Conservation (phyloP, 2,888 invertebrate species). For the Dynastes tityus region DNA sequence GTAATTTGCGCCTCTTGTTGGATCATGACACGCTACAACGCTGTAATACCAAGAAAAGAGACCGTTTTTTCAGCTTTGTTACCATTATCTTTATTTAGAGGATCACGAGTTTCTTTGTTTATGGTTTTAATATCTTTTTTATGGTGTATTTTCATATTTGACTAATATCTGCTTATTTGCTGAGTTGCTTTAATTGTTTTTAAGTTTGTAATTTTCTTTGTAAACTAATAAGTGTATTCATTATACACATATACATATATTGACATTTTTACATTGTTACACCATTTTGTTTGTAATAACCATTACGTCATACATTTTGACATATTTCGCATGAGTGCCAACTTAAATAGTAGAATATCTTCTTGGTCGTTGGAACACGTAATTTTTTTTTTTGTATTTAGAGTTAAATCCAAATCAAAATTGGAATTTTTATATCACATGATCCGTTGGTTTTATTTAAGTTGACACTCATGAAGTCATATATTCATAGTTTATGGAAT, state of each 20-base stretch:
- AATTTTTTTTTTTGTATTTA: too few relatives aligned
- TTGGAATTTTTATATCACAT: too few relatives aligned
- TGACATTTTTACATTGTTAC: constrained; percentile 10
- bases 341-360: background rate
- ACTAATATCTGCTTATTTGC: constrained; percentile 62
- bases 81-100: constrained; percentile 28
- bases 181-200: constrained; percentile 66
- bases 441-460: too few relatives aligned
- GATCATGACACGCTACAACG: too few relatives aligned
- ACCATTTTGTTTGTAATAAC: background rate
- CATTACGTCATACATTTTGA: background rate
- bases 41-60: background rate
- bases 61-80: background rate
- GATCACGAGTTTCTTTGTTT: constrained; percentile 56
- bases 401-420: too few relatives aligned
- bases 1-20: background rate
- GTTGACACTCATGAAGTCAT: too few relatives aligned
- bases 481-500: too few relatives aligned
- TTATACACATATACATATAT: constrained; percentile 6
- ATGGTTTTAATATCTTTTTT: background rate
- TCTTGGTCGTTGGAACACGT: too few relatives aligned
- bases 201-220: constrained; percentile 52
- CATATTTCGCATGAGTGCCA: constrained; percentile 1
- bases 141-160: constrained; percentile 54
- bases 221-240: constrained; percentile 30